Percentiles rank a stretch among this genome's conserved stretches.
These are phyloP conservation scores for Teleopsis dalmanni DNA, from an alignment of 1,140 invertebrate species.

Conservation along the genomic window DNA sequence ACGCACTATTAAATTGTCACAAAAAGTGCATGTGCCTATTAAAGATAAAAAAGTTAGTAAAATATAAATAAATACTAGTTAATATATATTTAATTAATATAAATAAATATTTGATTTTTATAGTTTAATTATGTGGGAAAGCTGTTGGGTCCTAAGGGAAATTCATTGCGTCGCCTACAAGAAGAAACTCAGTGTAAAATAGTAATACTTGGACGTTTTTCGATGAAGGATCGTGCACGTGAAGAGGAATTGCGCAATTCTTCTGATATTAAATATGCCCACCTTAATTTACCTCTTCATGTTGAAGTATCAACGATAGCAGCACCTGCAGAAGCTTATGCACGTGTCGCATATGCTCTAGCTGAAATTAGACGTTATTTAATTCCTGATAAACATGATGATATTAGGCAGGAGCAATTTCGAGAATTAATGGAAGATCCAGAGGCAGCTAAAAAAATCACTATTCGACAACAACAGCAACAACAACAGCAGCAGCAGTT, in stretches of 20 bases:
- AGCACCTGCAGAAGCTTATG: constrained; percentile 84
- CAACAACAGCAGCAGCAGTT: constrained; percentile 27
- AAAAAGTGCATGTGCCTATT: constrained; percentile 79
- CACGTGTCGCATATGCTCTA: constrained; percentile 79
- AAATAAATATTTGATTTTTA: constrained; percentile 25
- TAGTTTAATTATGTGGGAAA: constrained; percentile 95
- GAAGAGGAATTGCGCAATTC: constrained; percentile 82
- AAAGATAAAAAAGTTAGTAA: constrained; percentile 75
- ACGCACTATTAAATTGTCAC: constrained; percentile 72
- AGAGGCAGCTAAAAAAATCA: constrained; percentile 38
- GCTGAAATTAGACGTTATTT: constrained; percentile 66
- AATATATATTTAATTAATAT: not conserved
- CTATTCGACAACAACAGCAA: constrained; percentile 35
- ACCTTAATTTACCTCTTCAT: constrained; percentile 87
- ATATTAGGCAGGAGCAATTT: constrained; percentile 73
- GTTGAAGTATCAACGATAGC: constrained; percentile 86
- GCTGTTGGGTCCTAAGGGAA: constrained; percentile 86
- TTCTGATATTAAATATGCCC: constrained; percentile 85
- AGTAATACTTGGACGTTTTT: constrained; percentile 87
- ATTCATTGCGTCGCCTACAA: constrained; percentile 84
- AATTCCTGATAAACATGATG: constrained; percentile 68
- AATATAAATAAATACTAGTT: not conserved
- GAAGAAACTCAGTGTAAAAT: constrained; percentile 96
- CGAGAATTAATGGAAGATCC: constrained; percentile 58
- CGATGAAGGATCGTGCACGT: constrained; percentile 89